Evolutionary conservation across 1,140 invertebrate species (phyloP).

Genomic region (Kradibia gibbosae): DNA sequence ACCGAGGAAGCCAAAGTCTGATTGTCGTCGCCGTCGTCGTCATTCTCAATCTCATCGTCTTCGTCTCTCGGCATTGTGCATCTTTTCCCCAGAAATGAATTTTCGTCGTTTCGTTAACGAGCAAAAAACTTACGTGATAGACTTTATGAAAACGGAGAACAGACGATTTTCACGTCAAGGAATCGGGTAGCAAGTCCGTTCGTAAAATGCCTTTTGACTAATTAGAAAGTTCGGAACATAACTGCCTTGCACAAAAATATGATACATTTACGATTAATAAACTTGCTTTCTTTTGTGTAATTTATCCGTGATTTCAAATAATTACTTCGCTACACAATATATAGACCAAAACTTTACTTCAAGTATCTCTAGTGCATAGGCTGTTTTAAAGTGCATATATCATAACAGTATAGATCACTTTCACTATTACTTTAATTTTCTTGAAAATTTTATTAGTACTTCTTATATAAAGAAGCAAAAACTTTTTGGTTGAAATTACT

Average conservation of each 20-base stretch:
- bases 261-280: neutral
- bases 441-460: too few relatives aligned
- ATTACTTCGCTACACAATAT: neutral
- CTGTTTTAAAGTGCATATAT: neutral
- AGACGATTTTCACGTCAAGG: slow-evolving; percentile 27
- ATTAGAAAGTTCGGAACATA: slow-evolving; percentile 15
- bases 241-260: neutral
- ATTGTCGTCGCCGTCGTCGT: neutral
- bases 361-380: too few relatives aligned
- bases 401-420: neutral
- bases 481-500: too few relatives aligned
- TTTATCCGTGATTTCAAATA: neutral
- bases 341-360: too few relatives aligned
- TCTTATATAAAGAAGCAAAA: too few relatives aligned
- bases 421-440: neutral
- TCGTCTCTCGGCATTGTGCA: slow-evolving; percentile 8
- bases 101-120: slow-evolving; percentile 43
- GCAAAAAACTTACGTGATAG: slow-evolving; percentile 27
- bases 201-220: slow-evolving; percentile 33
- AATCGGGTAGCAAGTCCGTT: neutral
- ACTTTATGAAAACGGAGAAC: neutral
- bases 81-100: slow-evolving; percentile 29
- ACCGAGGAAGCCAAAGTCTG: neutral
- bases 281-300: neutral
- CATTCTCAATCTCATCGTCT: neutral